Percentiles rank a stretch among this genome's conserved stretches.
phyloP scores from a whole-genome alignment of 2,113 vertebrate species.

The Apistogramma diplotaenia region DNA sequence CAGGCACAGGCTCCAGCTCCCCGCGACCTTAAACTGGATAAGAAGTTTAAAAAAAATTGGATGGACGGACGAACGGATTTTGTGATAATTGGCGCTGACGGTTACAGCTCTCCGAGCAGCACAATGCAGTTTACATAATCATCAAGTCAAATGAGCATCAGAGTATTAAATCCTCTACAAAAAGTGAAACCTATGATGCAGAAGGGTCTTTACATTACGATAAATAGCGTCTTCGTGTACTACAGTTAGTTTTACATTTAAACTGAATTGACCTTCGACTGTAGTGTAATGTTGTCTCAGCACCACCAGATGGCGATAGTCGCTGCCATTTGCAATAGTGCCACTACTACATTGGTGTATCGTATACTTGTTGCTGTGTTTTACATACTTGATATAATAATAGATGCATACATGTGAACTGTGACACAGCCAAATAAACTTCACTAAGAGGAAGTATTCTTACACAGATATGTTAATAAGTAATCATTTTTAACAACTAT shows the following conservation, averaged over 20 bases:
- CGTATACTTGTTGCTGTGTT: neutral
- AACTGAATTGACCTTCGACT: neutral
- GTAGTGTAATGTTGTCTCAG: neutral
- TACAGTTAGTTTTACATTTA: neutral
- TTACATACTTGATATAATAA: neutral
- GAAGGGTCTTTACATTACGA: neutral
- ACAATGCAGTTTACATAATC: neutral
- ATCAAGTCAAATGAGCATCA: neutral
- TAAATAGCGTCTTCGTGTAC: neutral
- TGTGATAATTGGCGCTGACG: no score
- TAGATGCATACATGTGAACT: neutral
- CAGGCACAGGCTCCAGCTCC: neutral
- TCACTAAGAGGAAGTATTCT: neutral
- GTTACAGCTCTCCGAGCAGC: neutral
- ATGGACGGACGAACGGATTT: no score
- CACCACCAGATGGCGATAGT: conserved; percentile 42
- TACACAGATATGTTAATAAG: neutral
- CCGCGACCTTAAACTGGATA: neutral
- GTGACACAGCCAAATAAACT: neutral
- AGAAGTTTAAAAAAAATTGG: neutral
- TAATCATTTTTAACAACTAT: neutral
- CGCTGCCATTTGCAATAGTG: neutral
- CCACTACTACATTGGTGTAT: neutral
- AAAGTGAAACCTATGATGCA: neutral
- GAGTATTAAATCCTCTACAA: no score